Percentiles rank a stretch among this genome's conserved stretches.
Evolutionary conservation across 2,888 invertebrate genomes (phyloP).

Genomic region (Sarcophaga subvicina): DNA sequence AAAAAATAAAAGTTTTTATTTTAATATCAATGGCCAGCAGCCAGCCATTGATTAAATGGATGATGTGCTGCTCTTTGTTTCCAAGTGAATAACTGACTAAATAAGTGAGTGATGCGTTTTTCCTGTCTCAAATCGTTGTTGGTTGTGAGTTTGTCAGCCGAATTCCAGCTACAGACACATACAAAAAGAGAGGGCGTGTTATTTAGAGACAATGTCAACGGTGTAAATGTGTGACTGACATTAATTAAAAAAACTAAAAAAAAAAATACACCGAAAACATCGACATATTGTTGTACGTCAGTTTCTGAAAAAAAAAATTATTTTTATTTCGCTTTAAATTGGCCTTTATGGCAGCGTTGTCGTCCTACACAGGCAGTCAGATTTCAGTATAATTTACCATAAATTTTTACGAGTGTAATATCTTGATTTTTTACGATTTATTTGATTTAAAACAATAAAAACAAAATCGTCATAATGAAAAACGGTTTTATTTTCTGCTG

Average conservation of each 20-base stretch:
- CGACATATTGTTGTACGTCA: conserved; percentile 19
- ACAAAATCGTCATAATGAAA: no score
- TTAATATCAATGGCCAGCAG: neutral
- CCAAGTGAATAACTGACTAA: neutral
- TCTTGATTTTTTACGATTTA: no score
- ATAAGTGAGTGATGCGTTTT: conserved; percentile 52
- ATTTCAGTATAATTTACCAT: neutral
- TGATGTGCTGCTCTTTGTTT: neutral
- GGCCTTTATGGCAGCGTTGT: neutral
- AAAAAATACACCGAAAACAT: conserved; percentile 22
- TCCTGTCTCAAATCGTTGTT: conserved; percentile 26
- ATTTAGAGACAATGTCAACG: conserved; percentile 61
- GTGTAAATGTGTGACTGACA: conserved; percentile 61
- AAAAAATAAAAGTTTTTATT: neutral
- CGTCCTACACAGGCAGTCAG: conserved; percentile 36
- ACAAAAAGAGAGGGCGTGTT: conserved; percentile 58
- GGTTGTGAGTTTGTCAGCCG: no score
- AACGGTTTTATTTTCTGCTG: no score
- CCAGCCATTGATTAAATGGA: neutral
- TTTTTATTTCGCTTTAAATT: neutral
- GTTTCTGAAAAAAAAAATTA: neutral
- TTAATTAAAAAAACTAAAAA: conserved; percentile 55
- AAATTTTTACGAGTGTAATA: neutral
- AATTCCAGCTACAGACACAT: neutral
- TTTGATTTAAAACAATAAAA: no score